phyloP scores from a whole-genome alignment of 1,140 invertebrate genomes.

The Aphidius ervi region DNA sequence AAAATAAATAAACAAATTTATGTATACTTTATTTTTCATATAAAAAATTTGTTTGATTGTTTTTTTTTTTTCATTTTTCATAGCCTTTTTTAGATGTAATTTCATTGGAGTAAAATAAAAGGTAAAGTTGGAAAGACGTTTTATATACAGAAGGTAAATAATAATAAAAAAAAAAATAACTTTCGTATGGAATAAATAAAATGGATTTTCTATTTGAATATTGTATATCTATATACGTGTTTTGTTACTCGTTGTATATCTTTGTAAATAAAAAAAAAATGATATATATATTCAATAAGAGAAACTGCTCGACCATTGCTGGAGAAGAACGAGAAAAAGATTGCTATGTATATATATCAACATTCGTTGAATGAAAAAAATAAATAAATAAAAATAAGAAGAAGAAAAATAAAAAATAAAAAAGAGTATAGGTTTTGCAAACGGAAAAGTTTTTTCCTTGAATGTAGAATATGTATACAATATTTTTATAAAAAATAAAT shows the following conservation, averaged over 20 bases:
- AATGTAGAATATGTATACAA: not conserved
- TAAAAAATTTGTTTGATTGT: too few species aligned
- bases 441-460: slow-evolving; percentile 8
- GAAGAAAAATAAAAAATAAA: not conserved
- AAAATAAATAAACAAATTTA: too few species aligned
- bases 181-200: not conserved
- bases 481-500: too few species aligned
- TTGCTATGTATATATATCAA: not conserved
- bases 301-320: slow-evolving; percentile 14
- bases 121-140: not conserved
- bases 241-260: slow-evolving; percentile 6
- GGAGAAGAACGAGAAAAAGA: slow-evolving; percentile 1
- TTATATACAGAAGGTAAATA: not conserved
- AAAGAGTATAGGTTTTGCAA: not conserved
- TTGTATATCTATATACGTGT: not conserved
- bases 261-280: slow-evolving; percentile 12
- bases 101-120: too few species aligned
- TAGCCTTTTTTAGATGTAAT: too few species aligned
- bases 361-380: not conserved
- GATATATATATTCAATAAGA: not conserved
- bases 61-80: too few species aligned
- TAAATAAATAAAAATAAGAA: slow-evolving; percentile 5
- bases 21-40: too few species aligned
- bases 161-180: not conserved
- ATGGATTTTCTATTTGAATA: slow-evolving; percentile 1